Base-by-base conservation (phyloP, 2,113 vertebrate species). In the Notothenia rossii region DNA sequence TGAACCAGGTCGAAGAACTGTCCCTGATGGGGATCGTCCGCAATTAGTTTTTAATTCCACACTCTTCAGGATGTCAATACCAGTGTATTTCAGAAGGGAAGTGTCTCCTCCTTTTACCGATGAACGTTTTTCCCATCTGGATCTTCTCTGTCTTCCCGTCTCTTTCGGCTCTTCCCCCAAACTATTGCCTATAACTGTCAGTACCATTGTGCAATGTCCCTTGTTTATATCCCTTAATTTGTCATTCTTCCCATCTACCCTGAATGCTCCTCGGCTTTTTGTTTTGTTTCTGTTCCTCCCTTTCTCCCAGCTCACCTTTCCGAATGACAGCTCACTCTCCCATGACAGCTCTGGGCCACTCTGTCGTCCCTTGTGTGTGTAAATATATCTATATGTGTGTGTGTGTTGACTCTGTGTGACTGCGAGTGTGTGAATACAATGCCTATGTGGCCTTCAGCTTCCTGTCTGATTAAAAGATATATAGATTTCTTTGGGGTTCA, bases 321-420 rank as follows among this genome's bases (percentile, higher is more conserved):
- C 60, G 78, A 82, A 88, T 83, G 79, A 88, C 84, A 89, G 55
- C 67, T 48, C 82, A 82, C 53, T 89, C 82, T 87, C 74, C 84
- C 76, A 83, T 83, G 79, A 85, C 50, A 50, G 82, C 82, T 70
- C 45, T 4, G 5, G 80, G 77, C 72, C 62, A 61, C 63, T 62
- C 78, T 80, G 75, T 78, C 53, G 70, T 71, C 69, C 67, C 51
- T 22, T 58, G n/a, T 75, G 50, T 65, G 25, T 53, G 4, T 59
- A 9, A 25, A 3, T 33, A 17, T 15, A 49, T 45, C 20, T 64
- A 7, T 61, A 1, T 40, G 11, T 64, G 29, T 73, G 49, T 83
- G 65, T 86, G 61, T 25, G 29, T 29, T 4, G 29, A 29, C 1
- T 59, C 22, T 58, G 9, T 54, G 29, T 61, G 7, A 62, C 2